Evolutionary conservation across 2,797 vertebrate genomes (phyloP).

Genomic region (Amniataba percoides): DNA sequence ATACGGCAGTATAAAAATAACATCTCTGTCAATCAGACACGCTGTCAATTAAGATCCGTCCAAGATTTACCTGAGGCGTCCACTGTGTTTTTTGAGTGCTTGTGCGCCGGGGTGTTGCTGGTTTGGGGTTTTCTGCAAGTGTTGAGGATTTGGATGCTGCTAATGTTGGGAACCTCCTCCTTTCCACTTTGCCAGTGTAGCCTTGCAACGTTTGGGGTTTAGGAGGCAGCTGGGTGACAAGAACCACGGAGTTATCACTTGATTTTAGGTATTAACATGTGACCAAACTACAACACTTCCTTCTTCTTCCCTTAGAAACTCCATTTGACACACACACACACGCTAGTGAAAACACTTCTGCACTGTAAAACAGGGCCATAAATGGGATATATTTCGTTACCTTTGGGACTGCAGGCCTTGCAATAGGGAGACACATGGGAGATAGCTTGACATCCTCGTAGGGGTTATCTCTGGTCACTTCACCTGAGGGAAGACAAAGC

Average conservation of each 20-base stretch:
- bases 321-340: constrained; percentile 4
- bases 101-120: constrained; percentile 51
- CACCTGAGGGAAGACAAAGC: constrained; percentile 74
- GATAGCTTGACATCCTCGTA: constrained; percentile 92
- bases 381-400: constrained; percentile 57
- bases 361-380: constrained; percentile 3
- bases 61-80: constrained; percentile 75
- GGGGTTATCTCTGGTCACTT: constrained; percentile 87
- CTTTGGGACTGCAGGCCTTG: constrained; percentile 85
- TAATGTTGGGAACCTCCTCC: constrained; percentile 41
- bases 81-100: constrained; percentile 66
- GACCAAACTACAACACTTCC: constrained; percentile 16
- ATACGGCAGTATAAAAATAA: background rate
- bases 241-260: constrained; percentile 1
- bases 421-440: constrained; percentile 87
- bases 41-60: background rate
- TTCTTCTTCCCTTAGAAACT: constrained; percentile 11
- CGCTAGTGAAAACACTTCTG: background rate
- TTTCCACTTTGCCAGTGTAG: constrained; percentile 73
- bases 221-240: constrained; percentile 84
- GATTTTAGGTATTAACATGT: constrained; percentile 4
- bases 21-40: background rate
- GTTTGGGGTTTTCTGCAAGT: constrained; percentile 61
- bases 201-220: constrained; percentile 87
- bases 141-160: constrained; percentile 49